Evolutionary conservation across 2,888 invertebrate genomes (phyloP).

Genomic region (Ctena decussata): DNA sequence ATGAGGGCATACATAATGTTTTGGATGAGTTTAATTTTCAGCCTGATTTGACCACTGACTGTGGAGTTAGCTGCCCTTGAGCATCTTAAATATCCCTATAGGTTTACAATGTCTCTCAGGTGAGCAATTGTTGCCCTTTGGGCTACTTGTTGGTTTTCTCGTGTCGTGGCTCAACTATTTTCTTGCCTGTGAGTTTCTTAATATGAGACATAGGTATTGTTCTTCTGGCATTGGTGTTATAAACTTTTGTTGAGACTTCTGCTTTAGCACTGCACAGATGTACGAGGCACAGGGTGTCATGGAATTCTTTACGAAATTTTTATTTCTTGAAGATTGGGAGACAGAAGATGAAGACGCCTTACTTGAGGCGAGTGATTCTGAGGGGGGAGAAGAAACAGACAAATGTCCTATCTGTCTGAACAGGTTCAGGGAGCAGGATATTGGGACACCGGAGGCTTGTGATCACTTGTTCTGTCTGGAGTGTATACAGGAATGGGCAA

Average conservation of each 20-base stretch:
- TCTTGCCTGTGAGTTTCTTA: background rate
- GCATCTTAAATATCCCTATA: too few relatives aligned
- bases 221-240: background rate
- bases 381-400: constrained; percentile 74
- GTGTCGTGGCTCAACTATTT: too few relatives aligned
- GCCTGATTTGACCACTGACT: too few relatives aligned
- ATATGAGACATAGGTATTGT: background rate
- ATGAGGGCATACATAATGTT: too few relatives aligned
- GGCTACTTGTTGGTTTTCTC: too few relatives aligned
- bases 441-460: constrained; percentile 95
- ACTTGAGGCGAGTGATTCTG: constrained; percentile 68
- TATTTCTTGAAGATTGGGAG: constrained; percentile 34
- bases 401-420: constrained; percentile 95
- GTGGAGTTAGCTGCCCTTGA: too few relatives aligned
- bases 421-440: constrained; percentile 92
- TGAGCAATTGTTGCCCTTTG: too few relatives aligned
- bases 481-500: constrained; percentile 98
- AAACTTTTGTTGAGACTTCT: background rate
- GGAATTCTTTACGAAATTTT: background rate
- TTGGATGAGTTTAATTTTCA: too few relatives aligned
- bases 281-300: background rate
- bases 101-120: too few relatives aligned
- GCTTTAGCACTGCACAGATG: background rate
- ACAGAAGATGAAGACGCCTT: constrained; percentile 63
- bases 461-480: constrained; percentile 96